Conservation (phyloP, 2,797 vertebrate species). For the Melanotaenia nigrans region DNA sequence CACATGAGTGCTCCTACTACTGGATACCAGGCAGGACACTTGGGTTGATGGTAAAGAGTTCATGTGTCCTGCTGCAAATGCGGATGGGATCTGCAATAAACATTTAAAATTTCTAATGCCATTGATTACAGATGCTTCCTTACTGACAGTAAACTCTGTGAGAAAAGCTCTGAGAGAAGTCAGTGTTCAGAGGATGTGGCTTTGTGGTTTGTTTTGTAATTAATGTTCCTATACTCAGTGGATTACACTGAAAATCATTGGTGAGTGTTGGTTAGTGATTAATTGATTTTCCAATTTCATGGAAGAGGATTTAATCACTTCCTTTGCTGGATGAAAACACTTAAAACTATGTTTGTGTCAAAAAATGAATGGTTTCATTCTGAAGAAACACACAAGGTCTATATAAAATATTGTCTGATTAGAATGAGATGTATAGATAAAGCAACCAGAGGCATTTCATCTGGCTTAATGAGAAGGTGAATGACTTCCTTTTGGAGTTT, state of each 20-base stretch:
- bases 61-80: constrained; percentile 12
- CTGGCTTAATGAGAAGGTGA: neutral
- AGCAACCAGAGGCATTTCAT: neutral
- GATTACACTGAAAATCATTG: constrained; percentile 17
- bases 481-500: neutral
- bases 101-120: constrained; percentile 29
- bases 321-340: neutral
- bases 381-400: neutral
- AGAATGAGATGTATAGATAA: neutral
- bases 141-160: constrained; percentile 3
- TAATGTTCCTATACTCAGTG: constrained; percentile 27
- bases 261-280: constrained; percentile 8
- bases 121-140: constrained; percentile 23
- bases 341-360: neutral
- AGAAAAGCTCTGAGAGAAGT: constrained; percentile 22
- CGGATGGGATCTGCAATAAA: constrained; percentile 32
- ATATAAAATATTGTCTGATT: neutral
- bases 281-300: constrained; percentile 28
- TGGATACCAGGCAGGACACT: neutral
- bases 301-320: constrained; percentile 2
- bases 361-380: neutral
- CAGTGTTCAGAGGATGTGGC: constrained; percentile 50
- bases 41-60: neutral
- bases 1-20: neutral
- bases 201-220: constrained; percentile 44